Evolutionary conservation across 2,888 invertebrate species (phyloP), one percentile per base, ranked within the genome.

Genomic region (Alviniconcha strummeri): DNA sequence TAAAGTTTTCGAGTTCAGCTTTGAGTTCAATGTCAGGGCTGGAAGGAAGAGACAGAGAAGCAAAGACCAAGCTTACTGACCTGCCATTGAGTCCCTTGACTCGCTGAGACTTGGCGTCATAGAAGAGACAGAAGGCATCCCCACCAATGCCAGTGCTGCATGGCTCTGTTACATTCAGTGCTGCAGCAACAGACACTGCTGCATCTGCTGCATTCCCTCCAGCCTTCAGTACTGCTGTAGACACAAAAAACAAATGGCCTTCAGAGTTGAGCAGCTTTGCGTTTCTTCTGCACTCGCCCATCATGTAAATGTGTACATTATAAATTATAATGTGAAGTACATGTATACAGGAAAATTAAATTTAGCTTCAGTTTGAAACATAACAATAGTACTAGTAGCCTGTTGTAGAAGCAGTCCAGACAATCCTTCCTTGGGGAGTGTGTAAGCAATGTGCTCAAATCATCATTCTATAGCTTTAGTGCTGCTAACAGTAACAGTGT

Each of bases 151-250:
- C 94, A 56, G 93, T 93, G 17, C 91, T 91, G 67, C 89, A 89
- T 8, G 94, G 94, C 85, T 94, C 92, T 8, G 92, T 92, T 0
- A 94, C 93, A 87, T 92, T 93, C 15, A 94, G 87, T 5, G 93
- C 93, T n/a, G 94, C 94, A 56, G 94, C 93, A 76, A 93, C 91
- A 9, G 93, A 94, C 57, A 94, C 92, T 15, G 94, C 94, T 19
- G 94, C 94, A 90, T 94, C 94, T 5, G 93, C 94, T 54, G 94
- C 94, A 90, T 94, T 94, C 15, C 94, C 94, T 15, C 94, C 94
- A 69, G 87, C 85, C 84, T 92, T 90, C 76, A 94, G 86, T 69
- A 94, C 92, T 82, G 91, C 93, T 93, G 84, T 17, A 86, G 85
- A 2, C 80, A 57, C 9, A 56, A 36, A 36, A 36, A 36, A 36